Base-by-base conservation (phyloP, 2,888 invertebrate genomes). In the Oithona nana region DNA sequence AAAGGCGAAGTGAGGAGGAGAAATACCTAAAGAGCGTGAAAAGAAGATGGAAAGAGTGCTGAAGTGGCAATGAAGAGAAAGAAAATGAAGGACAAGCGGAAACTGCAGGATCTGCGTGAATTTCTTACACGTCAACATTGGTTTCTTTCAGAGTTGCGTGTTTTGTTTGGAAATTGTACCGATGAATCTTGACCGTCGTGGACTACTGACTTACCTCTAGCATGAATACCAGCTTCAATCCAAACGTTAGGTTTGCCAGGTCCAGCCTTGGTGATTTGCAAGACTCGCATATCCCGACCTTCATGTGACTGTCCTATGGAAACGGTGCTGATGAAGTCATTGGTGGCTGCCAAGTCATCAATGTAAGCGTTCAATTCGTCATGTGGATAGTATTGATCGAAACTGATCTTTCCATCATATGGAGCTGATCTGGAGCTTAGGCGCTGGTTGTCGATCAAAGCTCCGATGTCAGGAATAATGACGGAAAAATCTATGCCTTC, bases 211-310 rank as follows among this genome's bases (percentile, higher is more conserved):
- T n/a, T n/a, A n/a, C n/a, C n/a, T 22, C 62, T 28, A 16, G 62
- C 62, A 56, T 62, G 62, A 31, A 62, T 62, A 16, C 62, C 66
- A 20, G 66, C 65, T 26, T 66, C 65, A 28, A 66, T 61, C 55
- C 63, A 64, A 29, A 65, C 57, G 30, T 64, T 59, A 29, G 65
- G 58, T 22, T 58, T 60, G 48, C 55, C 57, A 20, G 39, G 30
- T 48, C 66, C 67, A 57, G 67, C 68, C 4, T 75, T 78, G 0
- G 69, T 68, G 29, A 70, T 67, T 57, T 69, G 70, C 16, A 72
- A 66, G 65, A 63, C 79, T 22, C 69, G 68, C 3, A 71, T 64
- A 50, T 69, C 69, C 4, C 70, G 65, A 0, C 69, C 69, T 66
- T 71, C 71, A 6, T 66, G 65, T 3, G 70, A 68, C 29, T 64